Evolutionary conservation across 1,140 invertebrate genomes (phyloP).

Genomic region (Neodiprion pinetum): DNA sequence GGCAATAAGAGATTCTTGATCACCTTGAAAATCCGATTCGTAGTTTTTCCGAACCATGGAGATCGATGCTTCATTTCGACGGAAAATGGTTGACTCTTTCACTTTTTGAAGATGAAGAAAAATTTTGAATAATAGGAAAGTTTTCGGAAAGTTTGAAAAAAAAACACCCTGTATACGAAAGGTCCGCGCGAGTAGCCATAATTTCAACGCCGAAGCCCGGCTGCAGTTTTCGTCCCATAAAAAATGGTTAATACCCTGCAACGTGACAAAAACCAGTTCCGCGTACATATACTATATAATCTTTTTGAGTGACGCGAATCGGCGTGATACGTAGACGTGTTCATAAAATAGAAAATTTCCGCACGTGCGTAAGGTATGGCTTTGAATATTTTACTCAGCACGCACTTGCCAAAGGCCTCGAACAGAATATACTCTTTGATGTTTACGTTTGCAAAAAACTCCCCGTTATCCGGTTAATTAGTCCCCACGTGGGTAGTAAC

Average conservation of each 20-base stretch:
- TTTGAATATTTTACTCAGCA: neutral
- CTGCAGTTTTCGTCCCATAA: neutral
- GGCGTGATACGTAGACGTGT: neutral
- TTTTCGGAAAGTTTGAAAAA: too few relatives aligned
- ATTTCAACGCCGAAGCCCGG: too few relatives aligned
- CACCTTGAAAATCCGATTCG: too few relatives aligned
- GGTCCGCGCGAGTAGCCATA: too few relatives aligned
- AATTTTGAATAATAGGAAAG: too few relatives aligned
- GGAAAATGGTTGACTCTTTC: too few relatives aligned
- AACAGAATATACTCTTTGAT: conserved; percentile 1
- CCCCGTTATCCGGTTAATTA: conserved; percentile 24
- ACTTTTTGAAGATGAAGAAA: too few relatives aligned
- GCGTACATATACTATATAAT: neutral
- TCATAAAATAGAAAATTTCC: neutral
- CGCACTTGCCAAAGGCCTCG: neutral
- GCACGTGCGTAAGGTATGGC: neutral
- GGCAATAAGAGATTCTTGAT: too few relatives aligned
- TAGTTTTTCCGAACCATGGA: too few relatives aligned
- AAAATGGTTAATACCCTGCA: neutral
- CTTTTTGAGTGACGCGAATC: neutral
- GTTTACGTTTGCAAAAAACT: conserved; percentile 7
- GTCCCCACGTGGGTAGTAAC: conserved; percentile 32
- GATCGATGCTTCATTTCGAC: too few relatives aligned
- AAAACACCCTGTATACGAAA: too few relatives aligned
- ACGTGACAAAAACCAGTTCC: neutral